phyloP scores from a whole-genome alignment of 2,797 vertebrate species.

The Buphagus erythrorhynchus region DNA sequence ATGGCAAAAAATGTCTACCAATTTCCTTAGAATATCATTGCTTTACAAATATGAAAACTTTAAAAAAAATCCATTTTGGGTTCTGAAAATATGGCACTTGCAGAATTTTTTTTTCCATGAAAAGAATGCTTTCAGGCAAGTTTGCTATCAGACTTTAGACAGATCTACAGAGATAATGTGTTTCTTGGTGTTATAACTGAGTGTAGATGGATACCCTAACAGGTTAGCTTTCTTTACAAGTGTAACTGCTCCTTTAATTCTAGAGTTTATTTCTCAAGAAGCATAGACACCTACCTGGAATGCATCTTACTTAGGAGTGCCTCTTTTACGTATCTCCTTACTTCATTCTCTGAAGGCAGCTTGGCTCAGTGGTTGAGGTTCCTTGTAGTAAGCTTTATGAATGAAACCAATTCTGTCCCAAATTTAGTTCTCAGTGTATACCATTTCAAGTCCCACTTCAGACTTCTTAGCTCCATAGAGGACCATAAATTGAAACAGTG shows the following conservation, averaged over 20 bases:
- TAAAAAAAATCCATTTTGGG: background rate
- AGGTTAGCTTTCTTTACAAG: background rate
- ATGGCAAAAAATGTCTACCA: background rate
- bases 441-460: background rate
- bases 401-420: background rate
- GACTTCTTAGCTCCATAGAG: background rate
- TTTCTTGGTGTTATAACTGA: background rate
- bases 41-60: background rate
- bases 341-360: background rate
- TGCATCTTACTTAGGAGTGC: background rate
- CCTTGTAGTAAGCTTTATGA: background rate
- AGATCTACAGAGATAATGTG: background rate
- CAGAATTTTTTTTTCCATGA: background rate
- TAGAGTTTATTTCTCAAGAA: background rate
- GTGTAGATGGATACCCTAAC: background rate
- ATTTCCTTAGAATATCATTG: background rate
- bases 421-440: background rate
- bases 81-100: background rate
- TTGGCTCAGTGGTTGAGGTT: background rate
- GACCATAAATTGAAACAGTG: background rate
- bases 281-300: background rate
- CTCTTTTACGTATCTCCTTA: background rate
- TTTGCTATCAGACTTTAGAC: background rate
- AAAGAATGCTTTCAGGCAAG: background rate
- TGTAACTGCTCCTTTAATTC: background rate